phyloP scores from a whole-genome alignment of 2,888 invertebrate genomes.

The Idaea aversata region DNA sequence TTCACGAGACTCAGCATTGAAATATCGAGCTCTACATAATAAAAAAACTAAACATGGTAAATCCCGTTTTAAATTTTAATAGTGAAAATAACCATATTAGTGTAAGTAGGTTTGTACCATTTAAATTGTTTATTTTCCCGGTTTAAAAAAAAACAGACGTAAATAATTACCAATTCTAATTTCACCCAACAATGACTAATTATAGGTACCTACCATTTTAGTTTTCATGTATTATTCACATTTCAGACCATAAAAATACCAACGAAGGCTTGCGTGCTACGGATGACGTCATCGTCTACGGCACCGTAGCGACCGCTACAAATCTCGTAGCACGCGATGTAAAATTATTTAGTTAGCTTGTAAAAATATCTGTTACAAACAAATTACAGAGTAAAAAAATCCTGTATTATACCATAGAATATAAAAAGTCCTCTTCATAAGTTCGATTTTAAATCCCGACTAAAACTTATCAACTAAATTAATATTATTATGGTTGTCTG shows the following conservation, averaged over 20 bases:
- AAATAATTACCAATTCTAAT: not conserved
- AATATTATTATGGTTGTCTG: too few species aligned
- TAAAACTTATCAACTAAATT: too few species aligned
- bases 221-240: not conserved
- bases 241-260: not conserved
- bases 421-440: too few species aligned
- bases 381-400: too few species aligned
- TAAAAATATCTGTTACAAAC: not conserved
- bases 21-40: too few species aligned
- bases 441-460: too few species aligned
- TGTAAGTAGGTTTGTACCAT: too few species aligned
- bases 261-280: not conserved
- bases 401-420: too few species aligned
- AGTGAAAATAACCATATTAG: too few species aligned
- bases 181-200: not conserved
- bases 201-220: not conserved
- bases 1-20: too few species aligned
- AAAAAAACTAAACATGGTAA: too few species aligned
- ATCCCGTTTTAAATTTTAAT: too few species aligned
- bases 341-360: not conserved
- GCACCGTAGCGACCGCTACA: conserved; percentile 1
- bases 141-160: not conserved
- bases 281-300: not conserved
- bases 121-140: not conserved
- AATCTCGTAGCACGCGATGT: not conserved